Percentiles rank a stretch among this genome's conserved stretches.
These are phyloP conservation scores for Enteromius treurensis DNA, from an alignment of 2,797 vertebrate species.

Conservation along the genomic window DNA sequence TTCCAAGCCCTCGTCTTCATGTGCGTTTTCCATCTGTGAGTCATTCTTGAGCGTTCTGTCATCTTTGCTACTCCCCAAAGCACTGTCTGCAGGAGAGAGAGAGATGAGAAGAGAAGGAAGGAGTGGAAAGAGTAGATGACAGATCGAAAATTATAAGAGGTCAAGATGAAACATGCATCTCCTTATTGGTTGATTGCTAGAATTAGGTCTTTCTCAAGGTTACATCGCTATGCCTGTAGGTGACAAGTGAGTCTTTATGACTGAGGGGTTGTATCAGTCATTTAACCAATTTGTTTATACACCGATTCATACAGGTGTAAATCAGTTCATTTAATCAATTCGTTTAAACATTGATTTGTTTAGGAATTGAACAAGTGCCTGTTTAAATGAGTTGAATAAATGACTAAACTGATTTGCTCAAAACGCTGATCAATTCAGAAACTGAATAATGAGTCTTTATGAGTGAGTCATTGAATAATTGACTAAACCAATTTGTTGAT, in stretches of 20 bases:
- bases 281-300: background rate
- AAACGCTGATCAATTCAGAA: background rate
- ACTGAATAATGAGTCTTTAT: background rate
- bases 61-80: constrained; percentile 42
- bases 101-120: constrained; percentile 7
- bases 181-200: background rate
- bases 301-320: background rate
- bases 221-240: background rate
- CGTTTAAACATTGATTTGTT: background rate
- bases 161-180: background rate
- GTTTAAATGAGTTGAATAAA: background rate
- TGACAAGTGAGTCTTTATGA: background rate
- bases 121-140: background rate
- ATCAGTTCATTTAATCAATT: background rate
- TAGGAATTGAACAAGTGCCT: no score
- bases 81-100: constrained; percentile 27
- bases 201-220: background rate
- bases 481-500: background rate
- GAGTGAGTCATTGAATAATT: background rate
- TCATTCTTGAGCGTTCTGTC: constrained; percentile 25
- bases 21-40: constrained; percentile 23
- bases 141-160: background rate
- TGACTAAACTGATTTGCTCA: background rate
- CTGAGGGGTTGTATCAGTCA: background rate
- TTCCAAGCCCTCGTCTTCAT: constrained; percentile 16